A percentile compares a stretch with the other conserved stretches of the same genome.
phyloP scores from a whole-genome alignment of 37 sponge, comb jelly and placozoan genomes.

The Ephydatia muelleri region DNA sequence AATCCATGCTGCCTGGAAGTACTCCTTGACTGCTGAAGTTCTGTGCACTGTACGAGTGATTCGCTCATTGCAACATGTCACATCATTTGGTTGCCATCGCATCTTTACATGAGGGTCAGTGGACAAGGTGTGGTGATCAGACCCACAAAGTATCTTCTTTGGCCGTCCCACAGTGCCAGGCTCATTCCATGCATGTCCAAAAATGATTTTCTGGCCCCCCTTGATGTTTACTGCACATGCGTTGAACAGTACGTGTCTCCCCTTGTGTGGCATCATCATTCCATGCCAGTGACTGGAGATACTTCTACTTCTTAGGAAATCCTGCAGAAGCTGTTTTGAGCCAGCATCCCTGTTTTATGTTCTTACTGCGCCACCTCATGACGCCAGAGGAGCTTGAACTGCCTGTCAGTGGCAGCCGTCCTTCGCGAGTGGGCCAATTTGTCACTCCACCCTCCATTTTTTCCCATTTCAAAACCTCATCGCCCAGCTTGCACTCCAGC shows the following conservation, averaged over 20 bases:
- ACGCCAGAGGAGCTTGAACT: not conserved
- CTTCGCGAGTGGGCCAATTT: not conserved
- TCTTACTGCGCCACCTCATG: not conserved
- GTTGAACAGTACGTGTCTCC: not conserved
- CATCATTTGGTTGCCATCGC: not conserved
- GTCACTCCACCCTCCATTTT: not conserved
- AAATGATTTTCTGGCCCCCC: not conserved
- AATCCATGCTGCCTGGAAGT: not conserved
- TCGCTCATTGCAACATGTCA: not conserved
- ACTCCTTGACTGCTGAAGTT: constrained; percentile 1
- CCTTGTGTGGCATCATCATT: not conserved
- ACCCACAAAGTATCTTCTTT: not conserved
- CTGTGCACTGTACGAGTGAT: not conserved
- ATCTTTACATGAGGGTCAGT: not conserved
- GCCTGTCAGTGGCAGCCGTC: not conserved
- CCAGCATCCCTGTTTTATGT: not conserved
- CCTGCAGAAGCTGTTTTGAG: constrained; percentile 1
- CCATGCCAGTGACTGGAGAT: not conserved
- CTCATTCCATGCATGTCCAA: constrained; percentile 1
- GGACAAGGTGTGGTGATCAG: not conserved
- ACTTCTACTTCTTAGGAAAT: constrained; percentile 1
- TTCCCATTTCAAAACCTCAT: not conserved
- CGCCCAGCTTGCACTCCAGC: not conserved
- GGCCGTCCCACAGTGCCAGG: not conserved
- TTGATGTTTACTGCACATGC: not conserved